These are phyloP conservation scores for Junonia oenone DNA, from an alignment of 2,888 invertebrate genomes.

Conservation along the genomic window DNA sequence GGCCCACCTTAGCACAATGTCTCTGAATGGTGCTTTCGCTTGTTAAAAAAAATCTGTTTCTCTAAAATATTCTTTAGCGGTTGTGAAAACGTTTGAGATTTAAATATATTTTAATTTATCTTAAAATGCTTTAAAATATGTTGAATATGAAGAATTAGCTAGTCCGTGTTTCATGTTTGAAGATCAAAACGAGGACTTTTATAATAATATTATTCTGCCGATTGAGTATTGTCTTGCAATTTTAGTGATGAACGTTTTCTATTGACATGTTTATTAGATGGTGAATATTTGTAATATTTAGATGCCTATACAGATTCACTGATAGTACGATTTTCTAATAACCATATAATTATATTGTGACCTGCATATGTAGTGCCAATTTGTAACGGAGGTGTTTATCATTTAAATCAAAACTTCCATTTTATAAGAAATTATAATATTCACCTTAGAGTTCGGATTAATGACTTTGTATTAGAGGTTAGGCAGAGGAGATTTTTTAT, in stretches of 20 bases:
- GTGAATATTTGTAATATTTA: constrained; percentile 37
- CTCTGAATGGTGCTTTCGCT: constrained; percentile 59
- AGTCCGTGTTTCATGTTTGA: constrained; percentile 42
- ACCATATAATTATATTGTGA: constrained; percentile 61
- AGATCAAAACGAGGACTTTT: constrained; percentile 16
- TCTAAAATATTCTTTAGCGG: constrained; percentile 54
- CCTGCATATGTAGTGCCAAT: constrained; percentile 75
- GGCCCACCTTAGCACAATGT: constrained; percentile 55
- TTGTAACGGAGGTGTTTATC: constrained; percentile 47
- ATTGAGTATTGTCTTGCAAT: constrained; percentile 28
- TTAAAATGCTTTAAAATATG: constrained; percentile 41
- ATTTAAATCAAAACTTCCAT: constrained; percentile 47
- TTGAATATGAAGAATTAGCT: constrained; percentile 47
- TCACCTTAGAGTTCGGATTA: constrained; percentile 35
- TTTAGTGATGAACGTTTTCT: constrained; percentile 25
- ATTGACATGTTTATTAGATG: constrained; percentile 32
- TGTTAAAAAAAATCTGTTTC: constrained; percentile 44
- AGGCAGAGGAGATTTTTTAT: constrained; percentile 47
- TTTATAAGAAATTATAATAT: constrained; percentile 46
- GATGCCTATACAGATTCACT: constrained; percentile 37
- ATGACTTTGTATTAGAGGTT: constrained; percentile 28
- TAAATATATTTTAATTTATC: constrained; percentile 47
- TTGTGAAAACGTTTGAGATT: constrained; percentile 66
- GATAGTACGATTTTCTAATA: constrained; percentile 50
- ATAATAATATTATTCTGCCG: constrained; percentile 21